These are phyloP conservation scores for Tyria jacobaeae DNA, from an alignment of 2,888 invertebrate genomes.

Conservation along the genomic window DNA sequence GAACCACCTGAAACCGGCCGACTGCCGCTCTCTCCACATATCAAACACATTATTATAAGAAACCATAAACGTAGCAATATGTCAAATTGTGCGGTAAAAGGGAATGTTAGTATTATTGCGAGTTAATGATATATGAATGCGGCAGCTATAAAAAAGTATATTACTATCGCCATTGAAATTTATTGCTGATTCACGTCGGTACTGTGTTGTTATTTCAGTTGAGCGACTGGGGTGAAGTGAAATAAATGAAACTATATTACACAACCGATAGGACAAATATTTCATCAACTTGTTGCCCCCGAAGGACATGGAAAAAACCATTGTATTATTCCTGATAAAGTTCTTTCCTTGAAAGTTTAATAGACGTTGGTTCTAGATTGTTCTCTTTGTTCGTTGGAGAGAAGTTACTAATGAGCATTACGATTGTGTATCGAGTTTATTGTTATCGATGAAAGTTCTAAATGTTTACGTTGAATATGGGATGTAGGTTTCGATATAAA, in stretches of 20 bases:
- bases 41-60: conserved; percentile 18
- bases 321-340: conserved; percentile 64
- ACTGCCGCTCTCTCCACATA: background rate
- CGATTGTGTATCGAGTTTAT: conserved; percentile 29
- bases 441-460: conserved; percentile 34
- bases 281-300: conserved; percentile 83
- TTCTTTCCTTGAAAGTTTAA: conserved; percentile 57
- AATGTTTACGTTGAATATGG: conserved; percentile 21
- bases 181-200: conserved; percentile 80
- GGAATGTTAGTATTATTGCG: conserved; percentile 48
- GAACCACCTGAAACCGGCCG: background rate
- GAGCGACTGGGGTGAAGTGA: conserved; percentile 80
- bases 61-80: conserved; percentile 29
- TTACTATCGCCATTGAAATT: conserved; percentile 71
- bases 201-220: conserved; percentile 79
- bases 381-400: conserved; percentile 40
- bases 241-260: conserved; percentile 84
- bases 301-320: conserved; percentile 70
- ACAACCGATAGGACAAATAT: conserved; percentile 84
- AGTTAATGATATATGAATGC: conserved; percentile 58
- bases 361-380: conserved; percentile 60
- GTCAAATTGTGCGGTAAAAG: conserved; percentile 39
- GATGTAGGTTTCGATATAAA: conserved; percentile 35
- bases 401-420: conserved; percentile 21
- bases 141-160: conserved; percentile 33